phyloP scores from a whole-genome alignment of 2,113 vertebrate species.

The Dendrocopos noguchii region DNA sequence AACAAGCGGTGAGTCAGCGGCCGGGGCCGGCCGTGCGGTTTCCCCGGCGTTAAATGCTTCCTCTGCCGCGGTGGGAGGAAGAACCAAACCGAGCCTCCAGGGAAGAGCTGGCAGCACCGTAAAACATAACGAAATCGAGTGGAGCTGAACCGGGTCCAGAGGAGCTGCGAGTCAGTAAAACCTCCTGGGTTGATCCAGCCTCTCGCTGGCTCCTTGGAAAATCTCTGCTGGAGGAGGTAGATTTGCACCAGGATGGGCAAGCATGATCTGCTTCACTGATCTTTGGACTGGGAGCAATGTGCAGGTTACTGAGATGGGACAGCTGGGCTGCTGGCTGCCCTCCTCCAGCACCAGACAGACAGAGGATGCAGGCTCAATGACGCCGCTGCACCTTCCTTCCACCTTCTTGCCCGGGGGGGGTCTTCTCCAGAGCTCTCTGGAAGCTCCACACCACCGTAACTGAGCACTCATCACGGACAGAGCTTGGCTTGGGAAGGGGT shows the following conservation, averaged over 20 bases:
- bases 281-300: neutral
- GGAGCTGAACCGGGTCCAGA: conserved; percentile 6
- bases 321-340: neutral
- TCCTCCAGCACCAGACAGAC: fast-evolving
- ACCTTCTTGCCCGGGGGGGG: neutral
- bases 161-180: neutral
- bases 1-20: conserved; percentile 45
- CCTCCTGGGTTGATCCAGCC: neutral
- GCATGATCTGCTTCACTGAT: fast-evolving
- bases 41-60: neutral
- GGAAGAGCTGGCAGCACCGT: neutral
- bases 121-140: neutral
- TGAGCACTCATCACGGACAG: neutral
- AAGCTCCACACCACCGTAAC: too few relatives aligned
- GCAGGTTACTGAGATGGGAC: neutral
- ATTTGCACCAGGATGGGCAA: neutral
- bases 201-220: neutral
- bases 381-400: neutral
- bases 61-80: neutral
- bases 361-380: neutral
- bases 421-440: neutral
- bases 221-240: neutral
- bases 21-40: neutral
- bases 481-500: neutral
- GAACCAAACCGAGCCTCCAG: neutral